A percentile compares a stretch with the other conserved stretches of the same genome.
phyloP scores from a whole-genome alignment of 2,113 vertebrate genomes.

The Pipa parva region DNA sequence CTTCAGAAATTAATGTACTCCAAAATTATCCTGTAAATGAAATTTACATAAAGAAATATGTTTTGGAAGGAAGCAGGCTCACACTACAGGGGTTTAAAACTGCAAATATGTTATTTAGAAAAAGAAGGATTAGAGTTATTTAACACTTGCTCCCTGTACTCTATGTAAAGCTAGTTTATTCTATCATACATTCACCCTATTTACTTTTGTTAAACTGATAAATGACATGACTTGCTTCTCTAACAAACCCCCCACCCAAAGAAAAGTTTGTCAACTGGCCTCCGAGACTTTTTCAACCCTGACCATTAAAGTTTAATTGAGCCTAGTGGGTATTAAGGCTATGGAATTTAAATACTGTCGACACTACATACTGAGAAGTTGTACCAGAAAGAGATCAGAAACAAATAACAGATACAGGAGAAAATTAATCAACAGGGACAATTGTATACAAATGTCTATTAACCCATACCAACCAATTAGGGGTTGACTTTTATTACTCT shows the following conservation, averaged over 20 bases:
- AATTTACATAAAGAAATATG: slow-evolving; percentile 2
- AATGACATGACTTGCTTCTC: too few species aligned
- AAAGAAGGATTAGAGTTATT: background rate
- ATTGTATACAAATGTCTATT: too few species aligned
- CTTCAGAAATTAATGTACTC: slow-evolving; percentile 2
- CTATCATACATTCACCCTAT: background rate
- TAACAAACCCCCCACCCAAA: too few species aligned
- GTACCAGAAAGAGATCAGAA: background rate
- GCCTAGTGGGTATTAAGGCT: background rate
- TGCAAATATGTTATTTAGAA: background rate
- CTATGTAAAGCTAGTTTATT: background rate
- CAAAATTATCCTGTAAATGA: slow-evolving; percentile 1
- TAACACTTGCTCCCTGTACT: background rate
- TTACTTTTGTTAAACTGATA: background rate
- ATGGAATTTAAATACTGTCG: too few species aligned
- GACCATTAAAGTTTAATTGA: background rate
- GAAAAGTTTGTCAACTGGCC: too few species aligned
- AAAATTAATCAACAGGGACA: too few species aligned
- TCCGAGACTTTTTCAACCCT: background rate
- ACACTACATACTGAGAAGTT: background rate
- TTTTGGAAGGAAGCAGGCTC: background rate
- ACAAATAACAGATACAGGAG: too few species aligned
- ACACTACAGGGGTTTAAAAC: background rate
- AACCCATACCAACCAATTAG: too few species aligned
- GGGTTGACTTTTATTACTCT: too few species aligned